Evolutionary conservation across 2,888 invertebrate species (phyloP).

Genomic region (Nesidiocoris tenuis): DNA sequence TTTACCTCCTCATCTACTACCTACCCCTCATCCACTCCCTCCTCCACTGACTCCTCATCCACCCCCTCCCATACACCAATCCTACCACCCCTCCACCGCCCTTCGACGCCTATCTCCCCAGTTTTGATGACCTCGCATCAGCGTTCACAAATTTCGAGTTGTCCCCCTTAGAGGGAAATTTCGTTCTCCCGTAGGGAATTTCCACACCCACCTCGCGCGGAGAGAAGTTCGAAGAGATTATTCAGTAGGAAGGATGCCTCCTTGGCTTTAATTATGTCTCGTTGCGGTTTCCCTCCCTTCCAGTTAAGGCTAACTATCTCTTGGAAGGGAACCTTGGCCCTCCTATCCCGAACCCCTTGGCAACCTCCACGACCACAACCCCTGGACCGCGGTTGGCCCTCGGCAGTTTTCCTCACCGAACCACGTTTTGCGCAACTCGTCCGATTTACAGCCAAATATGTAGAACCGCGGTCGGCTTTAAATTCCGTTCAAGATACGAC

Average conservation of each 20-base stretch:
- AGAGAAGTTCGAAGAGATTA: slow-evolving; percentile 23
- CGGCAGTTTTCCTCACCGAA: background rate
- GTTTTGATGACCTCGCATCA: no score
- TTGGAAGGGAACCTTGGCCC: slow-evolving; percentile 16
- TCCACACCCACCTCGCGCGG: background rate
- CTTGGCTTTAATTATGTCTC: slow-evolving; percentile 45
- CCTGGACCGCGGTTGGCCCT: background rate
- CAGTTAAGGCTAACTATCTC: slow-evolving; percentile 40
- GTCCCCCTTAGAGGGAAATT: background rate
- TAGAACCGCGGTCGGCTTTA: slow-evolving; percentile 20
- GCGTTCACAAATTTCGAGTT: no score
- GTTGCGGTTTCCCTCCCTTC: slow-evolving; percentile 31
- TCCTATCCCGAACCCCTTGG: slow-evolving; percentile 29
- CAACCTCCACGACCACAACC: slow-evolving; percentile 1
- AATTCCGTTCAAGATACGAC: slow-evolving; percentile 14
- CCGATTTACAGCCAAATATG: slow-evolving; percentile 45
- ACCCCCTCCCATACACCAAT: no score
- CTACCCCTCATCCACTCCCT: background rate
- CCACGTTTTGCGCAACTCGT: slow-evolving; percentile 13
- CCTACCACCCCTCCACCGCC: no score
- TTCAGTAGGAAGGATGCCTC: slow-evolving; percentile 36
- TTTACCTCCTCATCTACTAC: background rate
- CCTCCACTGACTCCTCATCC: no score
- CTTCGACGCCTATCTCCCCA: background rate
- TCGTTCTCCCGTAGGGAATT: no score